phyloP scores from a whole-genome alignment of 2,888 invertebrate genomes.

The Alcis repandata region DNA sequence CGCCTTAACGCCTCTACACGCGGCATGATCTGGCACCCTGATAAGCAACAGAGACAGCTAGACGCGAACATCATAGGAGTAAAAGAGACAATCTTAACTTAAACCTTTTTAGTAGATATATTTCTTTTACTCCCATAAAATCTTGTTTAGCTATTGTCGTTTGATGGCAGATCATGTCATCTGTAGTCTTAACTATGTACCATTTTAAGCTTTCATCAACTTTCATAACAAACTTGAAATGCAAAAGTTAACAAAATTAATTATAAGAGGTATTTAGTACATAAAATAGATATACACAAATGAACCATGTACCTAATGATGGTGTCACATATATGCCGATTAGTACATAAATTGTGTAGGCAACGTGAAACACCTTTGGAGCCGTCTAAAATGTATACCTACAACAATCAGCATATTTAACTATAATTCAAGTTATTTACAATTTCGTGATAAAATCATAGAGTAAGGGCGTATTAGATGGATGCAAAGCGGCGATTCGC shows the following conservation, averaged over 20 bases:
- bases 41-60: neutral
- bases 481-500: slow-evolving; percentile 33
- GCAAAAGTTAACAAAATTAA: slow-evolving; percentile 30
- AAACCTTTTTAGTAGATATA: no score
- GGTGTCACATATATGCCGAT: no score
- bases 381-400: no score
- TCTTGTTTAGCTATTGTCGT: no score
- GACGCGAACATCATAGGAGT: no score
- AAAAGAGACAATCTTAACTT: no score
- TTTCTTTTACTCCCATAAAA: no score
- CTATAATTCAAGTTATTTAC: neutral
- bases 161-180: no score
- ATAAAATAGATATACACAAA: slow-evolving; percentile 7
- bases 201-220: neutral
- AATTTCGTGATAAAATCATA: neutral
- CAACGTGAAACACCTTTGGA: no score
- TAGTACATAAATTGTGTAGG: no score
- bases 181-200: neutral
- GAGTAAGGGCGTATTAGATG: slow-evolving; percentile 22
- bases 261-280: slow-evolving; percentile 17
- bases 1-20: slow-evolving; percentile 8
- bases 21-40: neutral
- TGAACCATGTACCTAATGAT: no score
- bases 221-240: slow-evolving; percentile 24
- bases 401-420: neutral